phyloP scores from a whole-genome alignment of 2,797 vertebrate genomes.

The Podargus strigoides region DNA sequence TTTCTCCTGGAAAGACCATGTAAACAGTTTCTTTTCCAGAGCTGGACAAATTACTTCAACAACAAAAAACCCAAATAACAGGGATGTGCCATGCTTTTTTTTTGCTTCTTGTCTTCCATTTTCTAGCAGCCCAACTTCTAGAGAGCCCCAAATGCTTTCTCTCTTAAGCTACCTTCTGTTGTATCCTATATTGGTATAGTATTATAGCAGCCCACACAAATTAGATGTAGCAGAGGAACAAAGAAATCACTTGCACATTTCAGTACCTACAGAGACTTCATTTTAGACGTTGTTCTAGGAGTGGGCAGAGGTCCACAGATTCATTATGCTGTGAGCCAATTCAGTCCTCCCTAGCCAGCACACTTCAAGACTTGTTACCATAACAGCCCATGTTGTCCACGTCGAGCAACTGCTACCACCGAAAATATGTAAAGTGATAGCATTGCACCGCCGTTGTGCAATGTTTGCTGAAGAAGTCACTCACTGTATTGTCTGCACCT shows the following conservation, averaged over 20 bases:
- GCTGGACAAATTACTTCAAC: not conserved
- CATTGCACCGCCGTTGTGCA: not conserved
- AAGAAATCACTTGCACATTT: conserved; percentile 7
- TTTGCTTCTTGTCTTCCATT: not conserved
- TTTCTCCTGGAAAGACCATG: not conserved
- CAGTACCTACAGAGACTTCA: not conserved
- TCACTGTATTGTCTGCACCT: not conserved
- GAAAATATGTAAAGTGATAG: not conserved
- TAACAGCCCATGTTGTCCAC: not conserved
- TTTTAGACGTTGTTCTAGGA: not conserved
- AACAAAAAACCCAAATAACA: not conserved
- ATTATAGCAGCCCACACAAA: not conserved
- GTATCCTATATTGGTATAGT: not conserved
- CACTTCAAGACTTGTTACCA: not conserved
- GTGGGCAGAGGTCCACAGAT: not conserved
- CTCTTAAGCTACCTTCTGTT: not conserved
- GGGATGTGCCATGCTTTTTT: not conserved
- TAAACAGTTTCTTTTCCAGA: not conserved
- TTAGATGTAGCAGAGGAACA: not conserved
- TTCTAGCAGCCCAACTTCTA: not conserved
- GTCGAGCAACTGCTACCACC: not conserved
- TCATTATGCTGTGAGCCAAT: not conserved
- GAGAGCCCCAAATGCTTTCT: not conserved
- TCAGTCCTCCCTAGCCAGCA: not conserved
- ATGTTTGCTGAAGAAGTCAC: not conserved